Evolutionary conservation across 2,113 vertebrate species (phyloP).

Genomic region (Crypturellus undulatus): DNA sequence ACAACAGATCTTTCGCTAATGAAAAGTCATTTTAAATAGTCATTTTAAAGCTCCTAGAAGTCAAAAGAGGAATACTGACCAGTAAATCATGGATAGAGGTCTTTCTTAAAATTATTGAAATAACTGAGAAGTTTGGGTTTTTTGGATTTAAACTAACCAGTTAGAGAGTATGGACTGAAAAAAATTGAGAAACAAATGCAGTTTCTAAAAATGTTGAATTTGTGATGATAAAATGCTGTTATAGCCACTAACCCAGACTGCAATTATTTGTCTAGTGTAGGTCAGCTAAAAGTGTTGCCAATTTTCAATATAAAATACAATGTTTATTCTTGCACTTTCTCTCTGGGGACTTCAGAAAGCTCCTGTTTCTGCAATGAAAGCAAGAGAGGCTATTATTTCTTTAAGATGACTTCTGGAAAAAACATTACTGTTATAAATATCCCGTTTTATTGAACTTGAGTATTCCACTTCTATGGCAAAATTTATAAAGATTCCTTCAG

Average conservation of each 20-base stretch:
- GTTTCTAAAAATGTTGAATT: neutral
- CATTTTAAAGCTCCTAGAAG: neutral
- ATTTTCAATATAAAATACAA: constrained; percentile 25
- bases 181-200: neutral
- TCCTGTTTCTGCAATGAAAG: constrained; percentile 57
- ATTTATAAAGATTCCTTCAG: constrained; percentile 36
- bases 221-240: neutral
- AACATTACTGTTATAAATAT: constrained; percentile 34
- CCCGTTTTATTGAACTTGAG: constrained; percentile 30
- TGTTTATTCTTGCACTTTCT: constrained; percentile 13
- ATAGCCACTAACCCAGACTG: neutral
- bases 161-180: neutral
- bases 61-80: neutral
- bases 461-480: constrained; percentile 30
- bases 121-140: neutral
- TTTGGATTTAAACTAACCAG: neutral
- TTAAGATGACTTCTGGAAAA: constrained; percentile 44
- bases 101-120: neutral
- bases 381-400: neutral
- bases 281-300: neutral
- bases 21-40: neutral
- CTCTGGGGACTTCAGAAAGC: neutral
- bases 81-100: neutral
- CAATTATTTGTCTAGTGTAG: neutral
- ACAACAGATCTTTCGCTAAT: neutral